Evolutionary conservation across 2,888 invertebrate genomes (phyloP), one percentile per base, ranked within the genome.

Genomic region (Drosophila kanekoi): DNA sequence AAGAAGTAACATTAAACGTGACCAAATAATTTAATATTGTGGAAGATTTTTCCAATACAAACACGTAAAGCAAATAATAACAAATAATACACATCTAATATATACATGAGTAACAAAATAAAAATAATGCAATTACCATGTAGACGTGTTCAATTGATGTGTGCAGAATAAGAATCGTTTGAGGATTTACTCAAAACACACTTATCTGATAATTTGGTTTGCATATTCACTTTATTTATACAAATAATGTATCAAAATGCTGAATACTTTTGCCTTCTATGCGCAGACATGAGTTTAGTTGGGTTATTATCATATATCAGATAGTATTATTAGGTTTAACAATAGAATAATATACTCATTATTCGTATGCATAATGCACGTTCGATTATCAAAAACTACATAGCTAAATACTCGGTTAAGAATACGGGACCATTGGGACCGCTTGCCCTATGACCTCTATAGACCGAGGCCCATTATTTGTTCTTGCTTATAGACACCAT

Each of bases 401-500:
- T 51, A 60, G 44, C 57, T 63, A 58, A 79, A 76, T 79, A 79
- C 60, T 76, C 43, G 58, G 37, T 33, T 53, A 54, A 56, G 38
- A 60, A 63, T 60, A 35, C 32, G 51, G 11, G 35, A 32, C 18
- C 33, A 23, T 40, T 18, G 13, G 43, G 20, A 18, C 3, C 35
- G 14, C 4, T 1, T 20, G 28, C 10, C 37, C 18, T 10, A n/a
- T 13, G 28, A 9, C 5, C 9, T 66, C 57, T 84, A 83, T 28
- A 83, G 81, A 28, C 77, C 89, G 44, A 86, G 60, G n/a, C 86
- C 86, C 57, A 86, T 57, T 35, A 91, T 91, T 63, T 97, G 96
- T 91, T 97, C 97, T 88, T 96, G 95, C 92, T 98, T 97, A 92
- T 98, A 97, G 70, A 98, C 98, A 87, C 97, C 97, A 92, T 99